Evolutionary conservation across 2,888 invertebrate genomes (phyloP).

Genomic region (Latrodectus elegans): DNA sequence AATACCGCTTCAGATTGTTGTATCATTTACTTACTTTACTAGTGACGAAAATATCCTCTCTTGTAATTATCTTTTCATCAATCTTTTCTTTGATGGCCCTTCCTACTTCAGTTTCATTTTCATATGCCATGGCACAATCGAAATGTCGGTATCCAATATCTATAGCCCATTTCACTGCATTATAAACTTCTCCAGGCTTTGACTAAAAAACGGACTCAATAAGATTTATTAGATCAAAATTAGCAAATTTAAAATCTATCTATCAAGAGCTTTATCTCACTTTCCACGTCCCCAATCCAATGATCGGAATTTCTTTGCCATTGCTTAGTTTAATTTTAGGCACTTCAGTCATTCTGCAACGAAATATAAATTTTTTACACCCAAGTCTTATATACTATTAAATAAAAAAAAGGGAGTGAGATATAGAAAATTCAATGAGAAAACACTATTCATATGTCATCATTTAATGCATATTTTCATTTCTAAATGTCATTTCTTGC

Average conservation of each 20-base stretch:
- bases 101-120: constrained; percentile 75
- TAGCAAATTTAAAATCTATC: background rate
- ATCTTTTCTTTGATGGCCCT: constrained; percentile 73
- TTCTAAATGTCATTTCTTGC: too few species aligned
- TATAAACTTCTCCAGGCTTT: constrained; percentile 76
- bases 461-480: too few species aligned
- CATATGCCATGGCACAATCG: constrained; percentile 74
- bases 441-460: too few species aligned
- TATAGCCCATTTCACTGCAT: constrained; percentile 74
- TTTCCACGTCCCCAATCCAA: constrained; percentile 73
- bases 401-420: too few species aligned
- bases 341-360: background rate
- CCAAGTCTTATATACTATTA: too few species aligned
- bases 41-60: constrained; percentile 75
- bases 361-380: background rate
- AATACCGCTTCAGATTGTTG: too few species aligned
- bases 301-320: constrained; percentile 71
- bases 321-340: constrained; percentile 14
- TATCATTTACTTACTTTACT: constrained; percentile 73
- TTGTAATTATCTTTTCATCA: constrained; percentile 72
- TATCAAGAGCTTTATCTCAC: constrained; percentile 18
- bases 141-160: constrained; percentile 75
- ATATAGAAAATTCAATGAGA: too few species aligned
- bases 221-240: background rate
- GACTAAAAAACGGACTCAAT: constrained; percentile 78